Base-by-base conservation (phyloP, 1,140 invertebrate species). In the Drosophila virilis region DNA sequence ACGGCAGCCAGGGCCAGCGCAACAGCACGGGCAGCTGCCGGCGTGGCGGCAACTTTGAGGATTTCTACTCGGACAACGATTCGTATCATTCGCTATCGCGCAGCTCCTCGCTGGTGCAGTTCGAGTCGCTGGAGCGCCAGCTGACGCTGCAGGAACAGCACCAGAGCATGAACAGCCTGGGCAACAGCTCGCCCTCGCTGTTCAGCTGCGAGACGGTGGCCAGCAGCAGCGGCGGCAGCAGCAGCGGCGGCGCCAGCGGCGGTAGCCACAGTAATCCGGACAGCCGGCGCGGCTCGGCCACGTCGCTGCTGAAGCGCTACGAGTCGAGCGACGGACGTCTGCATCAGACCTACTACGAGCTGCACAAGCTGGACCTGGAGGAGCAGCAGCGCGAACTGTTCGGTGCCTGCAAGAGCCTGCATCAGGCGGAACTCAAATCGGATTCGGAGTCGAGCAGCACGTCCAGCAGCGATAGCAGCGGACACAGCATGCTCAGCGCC, bases 21-120 rank as follows among this genome's bases (percentile, higher is more conserved):
- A 86, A 35, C 42, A 91, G 88, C 48, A 77, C 79, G 0, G 78
- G 85, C 35, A 83, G 80, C 62, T 55, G 83, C 7, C 79, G 92
- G 33, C 67, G 83, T 0, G 69, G 78, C 1, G 65, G 60, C 5
- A 38, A 12, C 7, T 92, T 93, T 67, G 89, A 92, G 35, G 89
- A 93, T 60, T 91, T 93, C 77, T 84, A 92, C 79, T 92, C 93
- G 48, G 93, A 94, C 91, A 92, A 93, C 48, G 93, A 93, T 52
- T 94, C 94, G n/a, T 91, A 91, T 68, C 64, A 93, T 84, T 91
- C 95, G 80, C 90, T 95, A 6, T 95, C 94, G 60, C 94, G 96
- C 50, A 96, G 96, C 28, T 96, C 95, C 43, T 96, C 96, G 59
- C 93, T 97, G 32, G 93, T 97, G 28, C 96, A 97, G 91, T 97